Percentiles rank a stretch among this genome's conserved stretches.
Evolutionary conservation across 1,140 invertebrate species (phyloP).

Genomic region (Rhysida immarginata): DNA sequence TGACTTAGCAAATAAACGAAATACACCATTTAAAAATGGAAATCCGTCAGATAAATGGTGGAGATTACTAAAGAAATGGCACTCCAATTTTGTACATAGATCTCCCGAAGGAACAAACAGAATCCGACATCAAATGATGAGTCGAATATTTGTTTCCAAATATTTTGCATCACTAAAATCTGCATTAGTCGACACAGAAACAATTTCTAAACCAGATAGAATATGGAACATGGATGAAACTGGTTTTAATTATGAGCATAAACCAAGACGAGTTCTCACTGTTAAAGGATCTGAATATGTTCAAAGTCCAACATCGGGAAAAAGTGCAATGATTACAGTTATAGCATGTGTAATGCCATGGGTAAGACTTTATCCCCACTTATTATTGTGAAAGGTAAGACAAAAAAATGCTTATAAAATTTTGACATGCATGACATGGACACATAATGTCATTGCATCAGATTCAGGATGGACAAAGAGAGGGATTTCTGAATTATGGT

Average conservation of each 20-base stretch:
- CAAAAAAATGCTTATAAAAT: not conserved
- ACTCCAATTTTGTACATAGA: not conserved
- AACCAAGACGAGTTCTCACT: too few relatives aligned
- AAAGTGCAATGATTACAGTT: not conserved
- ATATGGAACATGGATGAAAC: too few relatives aligned
- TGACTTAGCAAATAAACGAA: too few relatives aligned
- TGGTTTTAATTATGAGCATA: too few relatives aligned
- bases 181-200: too few relatives aligned
- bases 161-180: not conserved
- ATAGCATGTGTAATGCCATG: not conserved
- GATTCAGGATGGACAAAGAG: not conserved
- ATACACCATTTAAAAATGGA: too few relatives aligned
- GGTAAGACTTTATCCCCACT: not conserved
- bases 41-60: slow-evolving; percentile 5
- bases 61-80: not conserved
- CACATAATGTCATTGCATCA: not conserved
- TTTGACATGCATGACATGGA: not conserved
- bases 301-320: not conserved
- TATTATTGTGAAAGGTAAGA: too few relatives aligned
- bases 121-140: not conserved
- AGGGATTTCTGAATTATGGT: not conserved
- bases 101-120: not conserved
- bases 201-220: not conserved
- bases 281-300: not conserved
- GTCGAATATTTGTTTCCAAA: not conserved